phyloP scores from a whole-genome alignment of 2,113 vertebrate genomes.

The Syngnathus typhle region DNA sequence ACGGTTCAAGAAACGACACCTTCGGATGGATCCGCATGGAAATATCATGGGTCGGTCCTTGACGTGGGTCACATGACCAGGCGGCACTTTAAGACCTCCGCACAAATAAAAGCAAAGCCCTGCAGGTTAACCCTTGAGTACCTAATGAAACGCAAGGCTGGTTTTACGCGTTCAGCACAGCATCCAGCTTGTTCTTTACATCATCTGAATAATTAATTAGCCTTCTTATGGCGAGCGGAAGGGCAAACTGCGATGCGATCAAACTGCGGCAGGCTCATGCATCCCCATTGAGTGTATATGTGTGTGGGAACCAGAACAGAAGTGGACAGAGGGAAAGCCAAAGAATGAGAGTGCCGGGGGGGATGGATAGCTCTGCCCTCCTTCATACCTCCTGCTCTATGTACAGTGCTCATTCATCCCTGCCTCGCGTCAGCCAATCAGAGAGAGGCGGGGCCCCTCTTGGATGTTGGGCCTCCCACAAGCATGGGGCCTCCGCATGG shows the following conservation, averaged over 20 bases:
- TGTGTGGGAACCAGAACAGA: not conserved
- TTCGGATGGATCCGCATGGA: too few relatives aligned
- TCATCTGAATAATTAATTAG: not conserved
- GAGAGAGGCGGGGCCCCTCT: constrained; percentile 18
- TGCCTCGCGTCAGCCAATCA: constrained; percentile 47
- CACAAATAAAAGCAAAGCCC: not conserved
- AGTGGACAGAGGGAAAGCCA: constrained; percentile 2
- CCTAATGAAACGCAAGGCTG: not conserved
- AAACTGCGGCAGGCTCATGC: constrained; percentile 1
- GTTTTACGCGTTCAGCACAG: not conserved
- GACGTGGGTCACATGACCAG: not conserved
- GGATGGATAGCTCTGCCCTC: constrained; percentile 21
- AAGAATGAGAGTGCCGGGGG: not conserved
- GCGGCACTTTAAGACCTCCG: not conserved
- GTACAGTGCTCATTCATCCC: constrained; percentile 59
- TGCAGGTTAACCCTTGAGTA: not conserved
- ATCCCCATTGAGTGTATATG: not conserved
- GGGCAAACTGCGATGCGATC: not conserved
- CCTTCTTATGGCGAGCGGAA: not conserved
- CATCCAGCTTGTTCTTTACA: not conserved
- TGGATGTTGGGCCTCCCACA: constrained; percentile 42
- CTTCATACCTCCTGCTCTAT: constrained; percentile 47
- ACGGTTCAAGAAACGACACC: too few relatives aligned
- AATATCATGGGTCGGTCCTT: not conserved
- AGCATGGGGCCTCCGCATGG: constrained; percentile 53